These are phyloP conservation scores for Eupithecia abbreviata DNA, from an alignment of 2,888 invertebrate species.

Conservation along the genomic window DNA sequence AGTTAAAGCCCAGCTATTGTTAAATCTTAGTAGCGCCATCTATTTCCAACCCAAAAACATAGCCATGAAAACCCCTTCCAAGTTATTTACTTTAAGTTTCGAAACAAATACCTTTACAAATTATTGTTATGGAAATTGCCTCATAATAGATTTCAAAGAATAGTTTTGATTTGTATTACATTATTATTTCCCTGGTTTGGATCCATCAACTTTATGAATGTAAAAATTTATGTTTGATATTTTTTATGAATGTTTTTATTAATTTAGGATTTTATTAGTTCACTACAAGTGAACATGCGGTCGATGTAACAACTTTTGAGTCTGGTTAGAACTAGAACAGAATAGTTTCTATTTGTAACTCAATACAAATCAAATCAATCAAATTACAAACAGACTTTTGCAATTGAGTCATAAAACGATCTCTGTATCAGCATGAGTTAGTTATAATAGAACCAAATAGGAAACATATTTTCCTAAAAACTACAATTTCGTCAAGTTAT, in stretches of 20 bases:
- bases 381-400: too few relatives aligned
- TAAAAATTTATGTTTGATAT: background rate
- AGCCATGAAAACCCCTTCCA: background rate
- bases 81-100: background rate
- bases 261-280: background rate
- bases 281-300: too few relatives aligned
- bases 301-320: background rate
- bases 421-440: too few relatives aligned
- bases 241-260: conserved; percentile 1
- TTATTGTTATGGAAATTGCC: background rate
- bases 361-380: too few relatives aligned
- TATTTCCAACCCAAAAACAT: background rate
- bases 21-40: background rate
- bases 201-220: background rate
- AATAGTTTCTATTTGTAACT: too few relatives aligned
- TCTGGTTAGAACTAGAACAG: background rate
- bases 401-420: too few relatives aligned
- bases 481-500: background rate
- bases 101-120: background rate
- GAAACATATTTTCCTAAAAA: too few relatives aligned
- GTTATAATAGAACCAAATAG: too few relatives aligned
- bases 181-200: background rate
- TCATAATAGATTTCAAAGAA: conserved; percentile 1
- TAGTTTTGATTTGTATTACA: background rate
- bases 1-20: too few relatives aligned